A percentile compares a stretch with the other conserved stretches of the same genome.
Evolutionary conservation across 2,113 vertebrate species (phyloP).

Genomic region (Dipodomys merriami): DNA sequence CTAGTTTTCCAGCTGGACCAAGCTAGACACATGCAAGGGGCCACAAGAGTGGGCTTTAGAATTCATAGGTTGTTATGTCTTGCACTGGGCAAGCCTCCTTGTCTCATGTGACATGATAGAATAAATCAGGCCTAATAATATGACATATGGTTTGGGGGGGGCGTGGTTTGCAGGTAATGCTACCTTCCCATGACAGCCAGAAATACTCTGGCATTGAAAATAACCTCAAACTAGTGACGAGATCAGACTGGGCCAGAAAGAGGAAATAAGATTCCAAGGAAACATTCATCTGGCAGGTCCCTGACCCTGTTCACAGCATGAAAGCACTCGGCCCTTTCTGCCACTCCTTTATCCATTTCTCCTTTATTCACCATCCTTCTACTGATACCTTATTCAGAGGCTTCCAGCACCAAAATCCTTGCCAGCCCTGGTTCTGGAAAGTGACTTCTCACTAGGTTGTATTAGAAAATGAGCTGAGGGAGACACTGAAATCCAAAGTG

Average conservation of each 20-base stretch:
- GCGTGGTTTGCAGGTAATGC: too few species aligned
- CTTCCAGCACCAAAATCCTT: background rate
- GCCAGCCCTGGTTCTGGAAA: background rate
- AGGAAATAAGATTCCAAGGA: background rate
- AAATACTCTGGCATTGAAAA: background rate
- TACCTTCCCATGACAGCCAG: background rate
- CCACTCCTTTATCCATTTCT: background rate
- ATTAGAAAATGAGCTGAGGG: background rate
- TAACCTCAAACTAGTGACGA: background rate
- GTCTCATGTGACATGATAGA: accelerated
- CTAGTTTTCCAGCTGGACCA: background rate
- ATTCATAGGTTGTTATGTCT: background rate
- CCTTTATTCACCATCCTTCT: background rate
- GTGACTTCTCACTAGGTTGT: background rate
- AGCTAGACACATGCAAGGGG: background rate
- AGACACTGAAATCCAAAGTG: background rate
- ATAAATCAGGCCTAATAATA: background rate
- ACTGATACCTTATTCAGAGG: background rate
- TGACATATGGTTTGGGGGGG: background rate
- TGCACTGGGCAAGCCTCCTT: background rate
- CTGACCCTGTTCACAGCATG: too few species aligned
- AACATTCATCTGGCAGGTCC: background rate
- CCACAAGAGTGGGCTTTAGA: background rate
- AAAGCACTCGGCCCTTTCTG: background rate
- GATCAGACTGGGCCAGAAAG: background rate